These are phyloP conservation scores for Bungarus multicinctus DNA, from an alignment of 2,113 vertebrate species.

Conservation along the genomic window DNA sequence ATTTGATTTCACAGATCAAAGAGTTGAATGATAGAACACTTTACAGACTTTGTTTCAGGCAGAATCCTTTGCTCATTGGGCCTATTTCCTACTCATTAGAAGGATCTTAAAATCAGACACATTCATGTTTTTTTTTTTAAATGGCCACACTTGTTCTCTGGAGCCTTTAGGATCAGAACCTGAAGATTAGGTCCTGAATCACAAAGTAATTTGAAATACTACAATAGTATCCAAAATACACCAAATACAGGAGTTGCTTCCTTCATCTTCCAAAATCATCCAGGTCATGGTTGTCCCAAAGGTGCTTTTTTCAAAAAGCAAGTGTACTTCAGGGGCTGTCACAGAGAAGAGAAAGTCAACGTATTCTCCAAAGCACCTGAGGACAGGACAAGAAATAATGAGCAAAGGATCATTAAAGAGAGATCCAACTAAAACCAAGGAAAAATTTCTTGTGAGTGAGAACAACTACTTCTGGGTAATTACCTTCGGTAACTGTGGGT, in stretches of 20 bases:
- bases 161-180: not conserved
- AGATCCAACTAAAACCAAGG: not conserved
- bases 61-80: not conserved
- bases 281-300: not conserved
- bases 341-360: not conserved
- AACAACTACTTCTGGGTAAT: not conserved
- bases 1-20: not conserved
- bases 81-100: not conserved
- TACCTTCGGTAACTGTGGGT: not conserved
- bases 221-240: not conserved
- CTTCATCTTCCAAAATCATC: not conserved
- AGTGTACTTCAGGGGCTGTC: not conserved
- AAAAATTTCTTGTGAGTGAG: not conserved
- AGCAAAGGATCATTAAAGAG: not conserved
- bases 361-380: not conserved
- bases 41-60: not conserved
- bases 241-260: not conserved
- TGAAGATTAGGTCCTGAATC: not conserved
- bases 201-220: not conserved
- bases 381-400: not conserved
- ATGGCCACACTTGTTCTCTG: not conserved
- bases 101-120: not conserved
- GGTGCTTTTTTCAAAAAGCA: not conserved
- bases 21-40: not conserved
- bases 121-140: not conserved